Percentiles rank a stretch among this genome's conserved stretches.
phyloP scores from a whole-genome alignment of 2,888 invertebrate genomes.

The Malthinus flaveolus region DNA sequence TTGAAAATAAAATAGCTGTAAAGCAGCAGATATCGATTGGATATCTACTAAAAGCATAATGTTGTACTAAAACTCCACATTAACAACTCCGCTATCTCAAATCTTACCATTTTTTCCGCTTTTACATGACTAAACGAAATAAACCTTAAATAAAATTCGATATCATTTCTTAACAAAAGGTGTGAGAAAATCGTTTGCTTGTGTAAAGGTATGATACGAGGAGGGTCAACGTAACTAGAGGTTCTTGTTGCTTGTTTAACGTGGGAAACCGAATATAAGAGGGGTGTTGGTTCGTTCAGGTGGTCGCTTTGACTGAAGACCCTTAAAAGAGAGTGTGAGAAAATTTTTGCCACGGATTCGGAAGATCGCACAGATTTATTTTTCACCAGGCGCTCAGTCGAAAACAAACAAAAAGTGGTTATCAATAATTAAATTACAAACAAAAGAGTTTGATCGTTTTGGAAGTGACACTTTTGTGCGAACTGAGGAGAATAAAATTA shows the following conservation, averaged over 20 bases:
- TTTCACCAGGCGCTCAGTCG: too few species aligned
- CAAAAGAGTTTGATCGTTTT: constrained; percentile 1
- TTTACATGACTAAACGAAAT: neutral
- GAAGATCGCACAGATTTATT: constrained; percentile 3
- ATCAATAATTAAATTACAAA: too few species aligned
- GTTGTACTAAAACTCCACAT: neutral
- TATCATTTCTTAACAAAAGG: neutral
- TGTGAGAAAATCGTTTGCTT: constrained; percentile 5
- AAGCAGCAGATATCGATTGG: constrained; percentile 3
- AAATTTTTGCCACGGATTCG: constrained; percentile 7
- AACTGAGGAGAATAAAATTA: neutral
- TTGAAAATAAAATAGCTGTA: constrained; percentile 3
- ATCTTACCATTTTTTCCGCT: neutral
- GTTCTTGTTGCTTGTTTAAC: constrained; percentile 21
- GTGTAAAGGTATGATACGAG: constrained; percentile 1
- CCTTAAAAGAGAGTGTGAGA: constrained; percentile 24
- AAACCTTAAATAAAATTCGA: constrained; percentile 2
- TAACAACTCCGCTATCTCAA: constrained; percentile 1
- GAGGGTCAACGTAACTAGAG: constrained; percentile 9
- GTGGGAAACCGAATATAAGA: constrained; percentile 20
- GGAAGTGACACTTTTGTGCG: neutral
- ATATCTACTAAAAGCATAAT: neutral
- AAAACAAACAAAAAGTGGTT: too few species aligned
- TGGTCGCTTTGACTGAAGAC: constrained; percentile 22
- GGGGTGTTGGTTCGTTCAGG: constrained; percentile 22